These are phyloP conservation scores for Chrysomela aeneicollis DNA, from an alignment of 2,888 invertebrate species.

Conservation along the genomic window DNA sequence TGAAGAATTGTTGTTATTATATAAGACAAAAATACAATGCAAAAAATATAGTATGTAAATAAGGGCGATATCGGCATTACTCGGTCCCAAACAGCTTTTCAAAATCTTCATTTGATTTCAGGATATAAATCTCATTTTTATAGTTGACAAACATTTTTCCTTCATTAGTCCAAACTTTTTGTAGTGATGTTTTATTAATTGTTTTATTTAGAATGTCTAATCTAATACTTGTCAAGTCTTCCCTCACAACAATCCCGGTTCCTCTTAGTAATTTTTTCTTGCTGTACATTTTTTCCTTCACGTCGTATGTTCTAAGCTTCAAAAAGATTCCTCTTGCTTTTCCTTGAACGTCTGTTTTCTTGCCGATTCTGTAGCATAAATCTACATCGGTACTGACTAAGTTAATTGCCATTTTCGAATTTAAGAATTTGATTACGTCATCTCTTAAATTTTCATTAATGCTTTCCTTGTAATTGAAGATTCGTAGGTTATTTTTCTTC, in stretches of 20 bases:
- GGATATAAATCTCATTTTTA: background rate
- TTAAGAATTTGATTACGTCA: background rate
- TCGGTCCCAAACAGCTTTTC: background rate
- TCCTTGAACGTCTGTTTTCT: background rate
- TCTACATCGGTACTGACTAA: too few species aligned
- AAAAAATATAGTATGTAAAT: too few species aligned
- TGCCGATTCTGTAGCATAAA: background rate
- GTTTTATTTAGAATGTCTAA: background rate
- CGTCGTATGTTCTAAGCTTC: too few species aligned
- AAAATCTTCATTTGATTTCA: background rate
- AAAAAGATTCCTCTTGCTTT: too few species aligned
- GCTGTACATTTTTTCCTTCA: background rate
- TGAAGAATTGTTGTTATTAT: too few species aligned
- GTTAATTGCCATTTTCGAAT: too few species aligned
- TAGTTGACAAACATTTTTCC: background rate
- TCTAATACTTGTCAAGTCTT: background rate
- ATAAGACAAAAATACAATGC: too few species aligned
- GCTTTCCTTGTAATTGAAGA: background rate
- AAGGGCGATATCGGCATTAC: too few species aligned
- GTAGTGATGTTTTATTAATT: background rate
- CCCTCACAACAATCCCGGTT: too few species aligned
- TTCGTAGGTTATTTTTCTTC: background rate
- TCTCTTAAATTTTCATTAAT: background rate
- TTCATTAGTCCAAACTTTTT: background rate
- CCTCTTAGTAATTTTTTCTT: background rate